Percentiles rank a stretch among this genome's conserved stretches.
Evolutionary conservation across 1,140 invertebrate species (phyloP).

Genomic region (Euwallacea similis): DNA sequence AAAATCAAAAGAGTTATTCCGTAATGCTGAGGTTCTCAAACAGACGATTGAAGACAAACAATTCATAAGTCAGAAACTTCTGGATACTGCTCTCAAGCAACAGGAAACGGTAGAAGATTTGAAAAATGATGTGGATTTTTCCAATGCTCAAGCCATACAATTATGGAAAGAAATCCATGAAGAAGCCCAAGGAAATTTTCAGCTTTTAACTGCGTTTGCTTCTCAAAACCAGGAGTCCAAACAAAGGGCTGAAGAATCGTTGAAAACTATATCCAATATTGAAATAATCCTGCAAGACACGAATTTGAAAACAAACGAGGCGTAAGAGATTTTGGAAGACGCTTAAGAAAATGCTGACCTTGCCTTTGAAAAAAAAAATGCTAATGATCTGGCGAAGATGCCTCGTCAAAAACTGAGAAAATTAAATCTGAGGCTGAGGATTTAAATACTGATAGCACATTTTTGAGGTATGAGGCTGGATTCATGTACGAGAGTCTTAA

Average conservation of each 20-base stretch:
- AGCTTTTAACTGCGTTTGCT: slow-evolving; percentile 77
- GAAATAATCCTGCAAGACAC: slow-evolving; percentile 60
- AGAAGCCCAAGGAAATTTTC: slow-evolving; percentile 84
- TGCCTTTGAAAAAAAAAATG: slow-evolving; percentile 72
- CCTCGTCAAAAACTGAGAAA: slow-evolving; percentile 73
- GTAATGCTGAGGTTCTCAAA: slow-evolving; percentile 57
- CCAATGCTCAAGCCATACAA: slow-evolving; percentile 75
- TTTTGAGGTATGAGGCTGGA: slow-evolving; percentile 75
- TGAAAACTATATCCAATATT: slow-evolving; percentile 64
- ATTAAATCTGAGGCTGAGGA: slow-evolving; percentile 76
- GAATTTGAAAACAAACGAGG: slow-evolving; percentile 64
- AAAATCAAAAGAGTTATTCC: slow-evolving; percentile 54
- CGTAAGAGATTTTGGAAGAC: slow-evolving; percentile 69
- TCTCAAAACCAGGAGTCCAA: slow-evolving; percentile 82
- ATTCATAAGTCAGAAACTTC: slow-evolving; percentile 51
- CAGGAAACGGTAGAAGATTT: slow-evolving; percentile 68
- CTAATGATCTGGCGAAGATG: slow-evolving; percentile 71
- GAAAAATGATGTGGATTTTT: slow-evolving; percentile 67
- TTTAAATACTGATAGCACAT: slow-evolving; percentile 71
- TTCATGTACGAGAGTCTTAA: slow-evolving; percentile 69
- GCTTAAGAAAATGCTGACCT: slow-evolving; percentile 78
- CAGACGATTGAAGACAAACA: slow-evolving; percentile 55
- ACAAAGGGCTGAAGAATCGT: slow-evolving; percentile 65
- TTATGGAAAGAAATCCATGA: slow-evolving; percentile 82
- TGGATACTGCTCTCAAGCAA: slow-evolving; percentile 60